phyloP scores from a whole-genome alignment of 2,888 invertebrate species.

The Stegana nigrithorax region DNA sequence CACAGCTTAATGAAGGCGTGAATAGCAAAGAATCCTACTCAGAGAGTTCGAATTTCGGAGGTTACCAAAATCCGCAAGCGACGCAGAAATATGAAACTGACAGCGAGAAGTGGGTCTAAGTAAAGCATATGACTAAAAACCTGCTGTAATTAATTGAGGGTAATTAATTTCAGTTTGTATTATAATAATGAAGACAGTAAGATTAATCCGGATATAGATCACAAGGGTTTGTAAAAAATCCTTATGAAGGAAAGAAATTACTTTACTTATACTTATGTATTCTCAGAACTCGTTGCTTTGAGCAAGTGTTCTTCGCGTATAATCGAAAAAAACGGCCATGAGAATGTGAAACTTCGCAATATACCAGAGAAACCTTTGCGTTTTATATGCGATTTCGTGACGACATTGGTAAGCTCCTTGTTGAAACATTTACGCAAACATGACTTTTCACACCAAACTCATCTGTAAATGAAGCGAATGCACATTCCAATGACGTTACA shows the following conservation, averaged over 20 bases:
- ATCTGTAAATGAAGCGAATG: too few relatives aligned
- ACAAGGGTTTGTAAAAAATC: not conserved
- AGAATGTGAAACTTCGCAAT: constrained; percentile 62
- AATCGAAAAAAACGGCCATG: constrained; percentile 65
- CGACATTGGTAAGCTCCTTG: constrained; percentile 82
- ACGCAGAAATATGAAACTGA: constrained; percentile 42
- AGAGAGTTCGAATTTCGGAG: not conserved
- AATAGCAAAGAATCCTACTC: not conserved
- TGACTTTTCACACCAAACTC: too few relatives aligned
- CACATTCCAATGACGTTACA: too few relatives aligned
- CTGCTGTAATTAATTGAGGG: too few relatives aligned
- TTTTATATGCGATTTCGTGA: constrained; percentile 85
- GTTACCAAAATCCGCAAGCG: constrained; percentile 5
- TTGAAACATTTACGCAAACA: not conserved
- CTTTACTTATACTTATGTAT: not conserved
- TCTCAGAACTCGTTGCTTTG: constrained; percentile 14
- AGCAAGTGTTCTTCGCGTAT: constrained; percentile 46
- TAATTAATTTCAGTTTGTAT: too few relatives aligned
- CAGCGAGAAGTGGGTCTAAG: too few relatives aligned
- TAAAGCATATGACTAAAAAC: too few relatives aligned
- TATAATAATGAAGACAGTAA: too few relatives aligned
- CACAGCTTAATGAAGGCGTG: not conserved
- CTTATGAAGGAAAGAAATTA: not conserved
- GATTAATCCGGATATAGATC: too few relatives aligned
- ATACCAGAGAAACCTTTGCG: constrained; percentile 76